Evolutionary conservation across 2,797 vertebrate species (phyloP), one percentile per base, ranked within the genome.

Genomic region (Harpagifer antarcticus): DNA sequence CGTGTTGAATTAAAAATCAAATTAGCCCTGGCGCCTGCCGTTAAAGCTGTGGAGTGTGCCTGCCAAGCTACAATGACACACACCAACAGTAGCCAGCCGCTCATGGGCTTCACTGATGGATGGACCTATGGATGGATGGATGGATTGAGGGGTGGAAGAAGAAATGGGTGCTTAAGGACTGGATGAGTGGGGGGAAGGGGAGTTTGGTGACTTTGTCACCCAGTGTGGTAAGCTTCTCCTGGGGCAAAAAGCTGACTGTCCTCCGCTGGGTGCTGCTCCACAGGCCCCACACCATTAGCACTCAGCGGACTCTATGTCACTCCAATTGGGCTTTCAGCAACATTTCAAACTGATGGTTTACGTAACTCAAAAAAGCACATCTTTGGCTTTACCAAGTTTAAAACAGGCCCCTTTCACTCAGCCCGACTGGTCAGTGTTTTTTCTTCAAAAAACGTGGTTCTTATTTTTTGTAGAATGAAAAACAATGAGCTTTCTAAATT

Each of bases 1-100:
- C 95, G 67, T 68, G 83, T 94, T 92, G 92, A 91, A 95, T 95
- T 95, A 95, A 94, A 95, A 94, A 93, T 95, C 94, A 94, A 95
- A 95, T 95, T 95, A 95, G 89, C 78, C 86, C 78, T 81, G 87
- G 90, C 73, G 87, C 86, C 88, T 90, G 89, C 85, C 78, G 78
- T 90, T 93, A 81, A 90, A 76, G 91, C 79, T 82, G 86, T 82
- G 78, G 80, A 79, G 69, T 84, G 72, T 75, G 85, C 75, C 81
- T 86, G 90, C 87, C 88, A 88, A 89, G 82, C 88, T 72, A 50
- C 78, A 79, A 80, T 91, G 87, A 93, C 91, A 93, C 89, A 90
- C 87, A 91, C 87, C 81, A 86, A 87, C 88, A 86, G 88, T 79
- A 86, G 82, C 78, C 85, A 76, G 83, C 68, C 73, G 84, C 91